Evolutionary conservation across 2,888 invertebrate genomes (phyloP).

Genomic region (Arctia plantaginis): DNA sequence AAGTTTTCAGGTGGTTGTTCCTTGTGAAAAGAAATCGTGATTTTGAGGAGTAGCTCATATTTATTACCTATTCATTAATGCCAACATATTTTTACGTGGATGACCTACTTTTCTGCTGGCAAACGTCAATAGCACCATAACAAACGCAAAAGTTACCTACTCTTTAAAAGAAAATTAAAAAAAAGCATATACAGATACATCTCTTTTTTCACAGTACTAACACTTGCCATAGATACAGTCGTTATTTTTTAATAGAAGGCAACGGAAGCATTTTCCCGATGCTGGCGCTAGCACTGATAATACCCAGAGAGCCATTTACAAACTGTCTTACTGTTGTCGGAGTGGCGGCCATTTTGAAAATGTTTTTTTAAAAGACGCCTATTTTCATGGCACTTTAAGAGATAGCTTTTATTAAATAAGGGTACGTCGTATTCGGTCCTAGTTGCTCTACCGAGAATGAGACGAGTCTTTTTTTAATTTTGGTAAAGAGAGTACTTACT

Average conservation of each 20-base stretch:
- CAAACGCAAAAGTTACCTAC: no score
- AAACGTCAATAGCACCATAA: no score
- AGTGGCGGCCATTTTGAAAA: background rate
- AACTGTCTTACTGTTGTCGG: background rate
- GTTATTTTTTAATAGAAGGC: constrained; percentile 5
- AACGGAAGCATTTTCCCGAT: constrained; percentile 1
- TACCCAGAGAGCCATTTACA: constrained; percentile 1
- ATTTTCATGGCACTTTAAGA: background rate
- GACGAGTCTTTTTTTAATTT: background rate
- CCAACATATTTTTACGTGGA: no score
- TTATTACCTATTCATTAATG: no score
- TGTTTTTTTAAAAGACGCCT: background rate
- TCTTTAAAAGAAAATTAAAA: background rate
- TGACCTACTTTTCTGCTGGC: no score
- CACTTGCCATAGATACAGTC: background rate
- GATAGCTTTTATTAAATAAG: background rate
- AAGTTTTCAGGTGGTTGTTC: no score
- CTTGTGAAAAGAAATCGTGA: no score
- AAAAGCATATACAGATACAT: background rate
- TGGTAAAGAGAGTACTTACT: background rate
- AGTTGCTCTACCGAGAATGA: background rate
- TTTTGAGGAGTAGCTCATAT: no score
- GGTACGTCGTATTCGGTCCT: background rate
- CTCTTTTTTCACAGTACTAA: background rate
- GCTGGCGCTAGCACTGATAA: background rate